A percentile compares a stretch with the other conserved stretches of the same genome.
These are phyloP conservation scores for Drosophila saltans DNA, from an alignment of 1,140 invertebrate genomes.

Conservation along the genomic window DNA sequence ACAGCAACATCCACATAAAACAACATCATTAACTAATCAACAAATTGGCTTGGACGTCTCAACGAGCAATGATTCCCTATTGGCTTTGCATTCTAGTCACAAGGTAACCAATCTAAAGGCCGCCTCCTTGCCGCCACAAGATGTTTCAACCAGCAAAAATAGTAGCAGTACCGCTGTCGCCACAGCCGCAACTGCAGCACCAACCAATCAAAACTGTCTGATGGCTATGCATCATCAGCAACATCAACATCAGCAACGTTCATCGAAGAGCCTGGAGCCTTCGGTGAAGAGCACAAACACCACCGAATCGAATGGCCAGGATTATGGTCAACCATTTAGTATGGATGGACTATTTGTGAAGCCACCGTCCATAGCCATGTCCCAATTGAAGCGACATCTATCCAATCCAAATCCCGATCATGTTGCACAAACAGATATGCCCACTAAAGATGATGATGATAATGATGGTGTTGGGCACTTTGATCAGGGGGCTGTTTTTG, in stretches of 20 bases:
- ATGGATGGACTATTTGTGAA: constrained; percentile 47
- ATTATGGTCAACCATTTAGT: constrained; percentile 30
- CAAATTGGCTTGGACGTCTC: background rate
- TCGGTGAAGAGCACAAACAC: constrained; percentile 2
- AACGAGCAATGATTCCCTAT: constrained; percentile 34
- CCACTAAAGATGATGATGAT: constrained; percentile 2
- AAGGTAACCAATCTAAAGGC: constrained; percentile 65
- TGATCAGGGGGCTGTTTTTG: constrained; percentile 43
- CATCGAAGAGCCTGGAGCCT: constrained; percentile 50
- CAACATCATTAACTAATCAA: constrained; percentile 23
- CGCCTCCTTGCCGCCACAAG: constrained; percentile 63
- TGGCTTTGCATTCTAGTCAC: constrained; percentile 61
- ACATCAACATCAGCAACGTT: constrained; percentile 13
- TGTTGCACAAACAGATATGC: background rate
- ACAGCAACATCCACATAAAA: constrained; percentile 26
- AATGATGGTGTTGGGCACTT: constrained; percentile 10
- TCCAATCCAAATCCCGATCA: background rate
- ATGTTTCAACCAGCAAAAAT: background rate
- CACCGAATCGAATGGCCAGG: constrained; percentile 3
- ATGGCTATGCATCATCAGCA: background rate
- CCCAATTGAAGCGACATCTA: constrained; percentile 26
- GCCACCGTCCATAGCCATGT: constrained; percentile 38
- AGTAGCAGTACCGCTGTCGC: too few species aligned
- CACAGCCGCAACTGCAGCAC: background rate
- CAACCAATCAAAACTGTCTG: background rate